Evolutionary conservation across 2,113 vertebrate genomes (phyloP), one percentile per base, ranked within the genome.

Genomic region (Panthera leo): DNA sequence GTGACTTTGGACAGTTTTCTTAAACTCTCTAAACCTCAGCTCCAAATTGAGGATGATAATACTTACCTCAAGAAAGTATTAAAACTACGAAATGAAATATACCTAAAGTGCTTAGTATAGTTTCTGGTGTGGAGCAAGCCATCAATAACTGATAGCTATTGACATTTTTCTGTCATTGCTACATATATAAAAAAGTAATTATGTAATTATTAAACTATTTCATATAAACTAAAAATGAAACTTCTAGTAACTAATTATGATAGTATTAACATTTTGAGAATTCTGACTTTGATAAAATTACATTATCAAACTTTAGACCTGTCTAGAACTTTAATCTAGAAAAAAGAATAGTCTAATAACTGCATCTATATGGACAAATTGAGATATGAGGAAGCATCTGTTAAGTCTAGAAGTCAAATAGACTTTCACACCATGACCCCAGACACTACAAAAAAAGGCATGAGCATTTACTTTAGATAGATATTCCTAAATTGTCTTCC

Each of bases 191-290:
- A 92, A 63, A 82, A 85, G 70, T 21, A 42, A 92, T 70, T 4
- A 48, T 25, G 61, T n/a, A 85, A 71, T 95, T 95, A 27, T 10
- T 5, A 91, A 96, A 85, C 21, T 79, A 8, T 63, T 23, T 70
- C 11, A 68, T 85, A 76, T 48, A 70, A 95, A n/a, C 11, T 83
- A 73, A 94, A 95, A 95, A 61, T 86, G 23, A 94, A 84, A 73
- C 1, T 1, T 76, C 39, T 87, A 79, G 61, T 53, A 39, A 88
- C 23, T 13, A 86, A 84, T 39, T 94, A 76, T 51, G 6, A 48
- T 76, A 18, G 5, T 39, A 92, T 85, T 80, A 95, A 23, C 65
- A 79, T 71, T 89, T 97, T 88, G n/a, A 82, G 34, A 78, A 1
- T 76, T 89, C 4, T 78, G 19, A 75, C 9, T 65, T 75, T 71